Base-by-base conservation (phyloP, 2,113 vertebrate genomes). In the Dinomys branickii region DNA sequence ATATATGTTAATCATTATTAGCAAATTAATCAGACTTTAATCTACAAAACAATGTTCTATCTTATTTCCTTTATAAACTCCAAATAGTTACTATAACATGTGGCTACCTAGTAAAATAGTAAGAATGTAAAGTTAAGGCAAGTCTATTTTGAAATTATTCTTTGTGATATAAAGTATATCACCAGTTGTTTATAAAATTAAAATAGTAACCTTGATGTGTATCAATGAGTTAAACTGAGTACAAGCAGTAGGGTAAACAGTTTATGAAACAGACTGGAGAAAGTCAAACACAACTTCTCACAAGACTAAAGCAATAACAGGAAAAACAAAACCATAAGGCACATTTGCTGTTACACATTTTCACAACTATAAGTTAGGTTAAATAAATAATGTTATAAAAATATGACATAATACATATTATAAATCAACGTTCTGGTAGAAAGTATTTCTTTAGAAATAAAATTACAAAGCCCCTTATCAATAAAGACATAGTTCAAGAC, bases 391-490 rank as follows among this genome's bases (percentile, higher is more conserved):
- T 30, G 24, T 20, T 61, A 86, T 35, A 75, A 93, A 88, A 90
- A 61, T 33, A 71, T 10, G 16, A 52, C 41, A 82, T 30, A 35
- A 17, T 63, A 73, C 3, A 67, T 28, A 28, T 8, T 59, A 44
- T 41, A 80, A 33, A 35, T 88, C 38, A 85, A 92, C 59, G 35
- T 82, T 86, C 12, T 54, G 69, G 63, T 19, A 85, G 63, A 92
- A 92, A 85, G 13, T 4, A 89, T 91, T 73, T 91, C 67, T 86
- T 91, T 63, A 93, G 65, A 93, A 91, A 83, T 61, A 83, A 96
- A 86, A 91, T 82, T 71, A 35, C 20, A 92, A 89, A 85, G 26
- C 30, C 89, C 33, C 84, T 91, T n/a, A 87, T 65, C 28, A 82
- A 61, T 65, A 30, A 95, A 92, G 82, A 85, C 50, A 67, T 1